These are phyloP conservation scores for Ophonus ardosiacus DNA, from an alignment of 2,888 invertebrate species.

Conservation along the genomic window DNA sequence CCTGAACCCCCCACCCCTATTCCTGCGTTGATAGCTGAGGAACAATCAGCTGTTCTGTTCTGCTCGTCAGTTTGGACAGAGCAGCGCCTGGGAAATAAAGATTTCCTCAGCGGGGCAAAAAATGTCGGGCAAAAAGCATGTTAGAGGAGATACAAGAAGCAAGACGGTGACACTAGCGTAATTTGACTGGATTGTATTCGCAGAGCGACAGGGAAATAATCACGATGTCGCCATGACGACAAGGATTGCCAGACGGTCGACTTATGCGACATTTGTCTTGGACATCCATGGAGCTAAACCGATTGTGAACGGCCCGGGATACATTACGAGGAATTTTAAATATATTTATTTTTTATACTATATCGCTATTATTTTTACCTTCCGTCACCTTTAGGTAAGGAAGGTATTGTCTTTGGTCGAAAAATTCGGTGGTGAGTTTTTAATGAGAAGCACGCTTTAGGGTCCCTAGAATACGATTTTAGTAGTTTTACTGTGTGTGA, in stretches of 20 bases:
- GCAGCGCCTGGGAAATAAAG: slow-evolving; percentile 60
- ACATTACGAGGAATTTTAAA: too few relatives aligned
- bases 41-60: background rate
- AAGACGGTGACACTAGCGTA: slow-evolving; percentile 44
- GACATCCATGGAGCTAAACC: background rate
- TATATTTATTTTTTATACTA: too few relatives aligned
- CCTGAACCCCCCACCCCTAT: background rate
- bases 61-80: background rate
- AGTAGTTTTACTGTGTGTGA: too few relatives aligned
- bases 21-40: background rate
- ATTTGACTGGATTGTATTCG: slow-evolving; percentile 64
- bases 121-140: slow-evolving; percentile 58
- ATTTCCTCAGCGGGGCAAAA: slow-evolving; percentile 60
- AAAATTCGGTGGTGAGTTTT: too few relatives aligned
- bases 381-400: too few relatives aligned
- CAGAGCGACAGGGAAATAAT: slow-evolving; percentile 63
- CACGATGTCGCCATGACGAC: slow-evolving; percentile 62
- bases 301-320: too few relatives aligned
- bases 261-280: slow-evolving; percentile 57
- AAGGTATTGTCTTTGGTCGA: too few relatives aligned
- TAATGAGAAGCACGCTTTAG: too few relatives aligned
- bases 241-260: slow-evolving; percentile 43
- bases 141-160: slow-evolving; percentile 55
- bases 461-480: too few relatives aligned
- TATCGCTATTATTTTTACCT: too few relatives aligned